Conservation (phyloP, 1,140 invertebrate species). For the Formica selysi region DNA sequence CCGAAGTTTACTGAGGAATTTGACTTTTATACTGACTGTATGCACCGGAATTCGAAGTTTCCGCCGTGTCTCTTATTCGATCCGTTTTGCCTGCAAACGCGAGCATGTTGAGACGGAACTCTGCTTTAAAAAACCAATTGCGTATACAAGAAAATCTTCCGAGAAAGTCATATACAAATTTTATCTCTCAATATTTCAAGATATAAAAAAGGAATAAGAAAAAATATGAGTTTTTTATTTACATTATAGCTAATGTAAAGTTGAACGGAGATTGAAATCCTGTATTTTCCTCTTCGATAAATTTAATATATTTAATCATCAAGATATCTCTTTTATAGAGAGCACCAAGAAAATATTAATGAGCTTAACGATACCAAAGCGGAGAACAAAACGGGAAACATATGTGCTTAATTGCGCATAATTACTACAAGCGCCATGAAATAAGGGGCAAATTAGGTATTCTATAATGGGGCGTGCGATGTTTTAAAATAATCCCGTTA, state of each 20-base stretch:
- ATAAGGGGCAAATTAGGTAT: constrained; percentile 23
- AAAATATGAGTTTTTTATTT: background rate
- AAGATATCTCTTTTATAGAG: background rate
- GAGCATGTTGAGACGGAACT: constrained; percentile 12
- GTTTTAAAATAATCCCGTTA: constrained; percentile 48
- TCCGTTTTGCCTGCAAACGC: constrained; percentile 40
- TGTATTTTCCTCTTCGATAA: background rate
- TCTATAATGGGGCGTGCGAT: background rate
- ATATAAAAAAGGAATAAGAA: background rate
- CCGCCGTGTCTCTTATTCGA: constrained; percentile 49
- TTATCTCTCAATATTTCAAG: background rate
- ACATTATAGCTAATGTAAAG: background rate
- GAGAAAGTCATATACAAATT: background rate
- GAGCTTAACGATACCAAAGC: background rate
- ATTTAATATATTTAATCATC: background rate
- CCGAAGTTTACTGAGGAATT: constrained; percentile 55
- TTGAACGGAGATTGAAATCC: background rate
- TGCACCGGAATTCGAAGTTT: constrained; percentile 49
- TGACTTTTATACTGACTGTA: constrained; percentile 48
- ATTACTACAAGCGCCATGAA: constrained; percentile 14
- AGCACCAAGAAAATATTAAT: constrained; percentile 18
- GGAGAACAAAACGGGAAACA: constrained; percentile 7
- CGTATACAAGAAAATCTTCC: background rate
- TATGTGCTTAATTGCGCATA: constrained; percentile 3
- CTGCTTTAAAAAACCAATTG: constrained; percentile 18